Evolutionary conservation across 2,888 invertebrate genomes (phyloP).

Genomic region (Aleiodes testaceus): DNA sequence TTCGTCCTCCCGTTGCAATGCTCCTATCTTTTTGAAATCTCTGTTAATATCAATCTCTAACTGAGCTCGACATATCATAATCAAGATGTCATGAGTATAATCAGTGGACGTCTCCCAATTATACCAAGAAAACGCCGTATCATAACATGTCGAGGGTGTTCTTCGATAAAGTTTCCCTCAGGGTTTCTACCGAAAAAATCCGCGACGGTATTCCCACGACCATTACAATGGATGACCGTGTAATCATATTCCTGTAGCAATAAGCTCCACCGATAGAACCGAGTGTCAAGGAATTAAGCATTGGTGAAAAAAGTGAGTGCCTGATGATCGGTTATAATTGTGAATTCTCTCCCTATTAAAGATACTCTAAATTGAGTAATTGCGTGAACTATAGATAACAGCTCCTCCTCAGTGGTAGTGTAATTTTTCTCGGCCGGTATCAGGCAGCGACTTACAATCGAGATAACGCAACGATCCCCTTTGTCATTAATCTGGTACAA

Average conservation of each 20-base stretch:
- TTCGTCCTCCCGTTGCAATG: not conserved
- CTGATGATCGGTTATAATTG: conserved; percentile 58
- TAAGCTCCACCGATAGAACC: conserved; percentile 58
- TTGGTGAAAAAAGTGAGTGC: conserved; percentile 55
- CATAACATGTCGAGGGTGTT: not conserved
- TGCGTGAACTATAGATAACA: conserved; percentile 54
- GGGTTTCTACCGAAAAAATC: conserved; percentile 58
- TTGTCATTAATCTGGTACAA: conserved; percentile 46
- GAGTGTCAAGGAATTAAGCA: conserved; percentile 52
- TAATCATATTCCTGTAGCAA: no score
- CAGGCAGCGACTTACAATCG: conserved; percentile 54
- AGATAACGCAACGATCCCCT: conserved; percentile 43
- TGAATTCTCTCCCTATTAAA: conserved; percentile 50
- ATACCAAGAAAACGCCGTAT: not conserved
- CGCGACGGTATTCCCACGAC: conserved; percentile 55
- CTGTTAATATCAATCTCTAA: conserved; percentile 12
- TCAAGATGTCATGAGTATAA: not conserved
- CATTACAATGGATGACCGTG: conserved; percentile 51
- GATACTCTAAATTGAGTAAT: conserved; percentile 57
- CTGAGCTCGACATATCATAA: conserved; percentile 25
- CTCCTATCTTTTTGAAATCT: conserved; percentile 20
- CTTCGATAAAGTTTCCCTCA: conserved; percentile 36
- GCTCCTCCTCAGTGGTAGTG: conserved; percentile 56
- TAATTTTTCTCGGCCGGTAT: conserved; percentile 50
- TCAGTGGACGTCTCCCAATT: not conserved